phyloP scores from a whole-genome alignment of 2,113 vertebrate genomes.

The Taxidea taxus region DNA sequence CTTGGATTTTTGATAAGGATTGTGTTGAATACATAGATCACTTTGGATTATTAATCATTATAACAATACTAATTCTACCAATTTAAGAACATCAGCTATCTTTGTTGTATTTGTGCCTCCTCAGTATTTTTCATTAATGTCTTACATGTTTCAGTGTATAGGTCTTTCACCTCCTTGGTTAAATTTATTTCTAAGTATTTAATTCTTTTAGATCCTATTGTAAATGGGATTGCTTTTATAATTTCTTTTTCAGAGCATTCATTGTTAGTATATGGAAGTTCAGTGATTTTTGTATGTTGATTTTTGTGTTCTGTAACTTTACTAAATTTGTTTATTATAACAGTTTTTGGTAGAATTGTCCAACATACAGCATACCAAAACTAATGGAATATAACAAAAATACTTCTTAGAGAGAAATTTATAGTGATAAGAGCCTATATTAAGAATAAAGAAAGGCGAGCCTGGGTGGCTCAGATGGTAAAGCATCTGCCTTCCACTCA shows the following conservation, averaged over 20 bases:
- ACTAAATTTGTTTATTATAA: not conserved
- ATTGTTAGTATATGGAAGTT: not conserved
- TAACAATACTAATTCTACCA: not conserved
- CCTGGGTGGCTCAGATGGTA: no score
- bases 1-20: not conserved
- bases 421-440: not conserved
- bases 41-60: not conserved
- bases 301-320: not conserved
- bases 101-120: not conserved
- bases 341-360: not conserved
- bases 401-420: not conserved
- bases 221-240: not conserved
- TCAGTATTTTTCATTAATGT: not conserved
- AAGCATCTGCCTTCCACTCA: no score
- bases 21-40: not conserved
- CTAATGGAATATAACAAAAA: not conserved
- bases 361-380: not conserved
- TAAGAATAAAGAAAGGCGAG: not conserved
- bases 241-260: not conserved
- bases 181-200: not conserved
- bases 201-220: not conserved
- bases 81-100: not conserved
- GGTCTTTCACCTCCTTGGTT: not conserved
- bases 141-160: not conserved
- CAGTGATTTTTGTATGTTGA: not conserved